Base-by-base conservation (phyloP, 2,888 invertebrate species). In the Smittia sp. region DNA sequence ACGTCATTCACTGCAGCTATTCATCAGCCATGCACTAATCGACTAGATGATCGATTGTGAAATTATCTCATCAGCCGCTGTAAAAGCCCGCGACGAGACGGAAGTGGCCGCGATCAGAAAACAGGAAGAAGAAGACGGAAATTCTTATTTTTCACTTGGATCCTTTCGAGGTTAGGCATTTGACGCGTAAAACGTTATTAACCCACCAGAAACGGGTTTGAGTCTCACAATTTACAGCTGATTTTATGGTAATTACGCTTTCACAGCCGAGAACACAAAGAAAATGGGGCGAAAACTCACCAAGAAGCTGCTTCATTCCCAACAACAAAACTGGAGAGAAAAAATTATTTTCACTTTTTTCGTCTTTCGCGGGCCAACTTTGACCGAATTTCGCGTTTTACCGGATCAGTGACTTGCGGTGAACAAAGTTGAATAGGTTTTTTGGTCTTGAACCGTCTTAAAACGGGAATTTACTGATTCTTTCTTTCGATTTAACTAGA, bases 221-320 rank as follows among this genome's bases (percentile, higher is more conserved):
- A 46, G 11, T 11, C 13, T 46, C 11, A 3, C 46, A 15, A 46
- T 46, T 32, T 32, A 32, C 46, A 46, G 46, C 46, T n/a, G 46
- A 46, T n/a, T 58, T 58, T 52, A 52, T 22, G 22, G 6, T 22
- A 58, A 58, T 58, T 58, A n/a, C 58, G 6, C n/a, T 58, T 58
- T 22, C 9, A 22, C 58, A 58, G n/a, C 46, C 46, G 22, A 20
- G 58, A 58, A 22, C 58, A 58, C 58, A 58, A 58, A 58, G 58
- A 58, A 58, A 58, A 58, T 58, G 58, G 58, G 58, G 58, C 58
- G 58, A 58, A 58, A 58, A 58, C 20, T 58, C 18, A 58, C 18
- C 20, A 58, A 18, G 3, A 13, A 58, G 22, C 18, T 58, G 58
- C 58, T 58, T 58, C 58, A 58, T 58, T 58, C 6, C n/a, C 58